Evolutionary conservation across 2,888 invertebrate species (phyloP).

Genomic region (Phytoseiulus persimilis): DNA sequence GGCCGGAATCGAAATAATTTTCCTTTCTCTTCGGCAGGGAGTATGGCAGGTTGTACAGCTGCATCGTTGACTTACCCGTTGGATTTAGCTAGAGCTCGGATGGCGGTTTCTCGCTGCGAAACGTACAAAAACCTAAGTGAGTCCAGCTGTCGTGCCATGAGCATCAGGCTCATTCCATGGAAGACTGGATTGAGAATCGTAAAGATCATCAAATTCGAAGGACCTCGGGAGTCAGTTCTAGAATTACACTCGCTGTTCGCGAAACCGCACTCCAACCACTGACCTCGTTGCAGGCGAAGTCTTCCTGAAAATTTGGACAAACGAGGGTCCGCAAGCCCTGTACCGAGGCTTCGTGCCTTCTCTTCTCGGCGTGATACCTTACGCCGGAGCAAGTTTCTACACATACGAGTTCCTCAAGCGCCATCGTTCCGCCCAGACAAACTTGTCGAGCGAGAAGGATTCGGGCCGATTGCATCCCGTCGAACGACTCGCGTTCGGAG

Average conservation of each 20-base stretch:
- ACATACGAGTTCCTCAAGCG: constrained; percentile 90
- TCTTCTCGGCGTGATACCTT: constrained; percentile 84
- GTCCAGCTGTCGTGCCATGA: neutral
- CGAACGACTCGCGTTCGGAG: constrained; percentile 71
- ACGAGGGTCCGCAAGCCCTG: constrained; percentile 68
- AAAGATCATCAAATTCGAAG: too few species aligned
- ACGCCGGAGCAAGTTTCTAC: constrained; percentile 93
- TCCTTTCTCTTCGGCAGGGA: constrained; percentile 60
- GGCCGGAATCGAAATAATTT: neutral
- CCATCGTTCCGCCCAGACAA: constrained; percentile 42
- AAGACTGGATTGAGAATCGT: too few species aligned
- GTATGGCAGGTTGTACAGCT: constrained; percentile 89
- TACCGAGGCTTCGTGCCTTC: constrained; percentile 84
- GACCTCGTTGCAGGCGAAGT: constrained; percentile 47
- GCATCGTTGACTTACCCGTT: constrained; percentile 89
- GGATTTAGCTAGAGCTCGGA: constrained; percentile 88
- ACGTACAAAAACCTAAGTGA: constrained; percentile 56
- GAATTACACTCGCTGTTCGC: too few species aligned
- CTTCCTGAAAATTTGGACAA: constrained; percentile 59
- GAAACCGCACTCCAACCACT: too few species aligned
- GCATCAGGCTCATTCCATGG: too few species aligned
- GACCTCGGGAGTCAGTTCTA: too few species aligned
- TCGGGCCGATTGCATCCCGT: constrained; percentile 55
- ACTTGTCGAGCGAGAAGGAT: constrained; percentile 60
- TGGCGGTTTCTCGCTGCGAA: constrained; percentile 81